Evolutionary conservation across 2,797 vertebrate genomes (phyloP), one percentile per base, ranked within the genome.

Genomic region (Denticeps clupeoides): DNA sequence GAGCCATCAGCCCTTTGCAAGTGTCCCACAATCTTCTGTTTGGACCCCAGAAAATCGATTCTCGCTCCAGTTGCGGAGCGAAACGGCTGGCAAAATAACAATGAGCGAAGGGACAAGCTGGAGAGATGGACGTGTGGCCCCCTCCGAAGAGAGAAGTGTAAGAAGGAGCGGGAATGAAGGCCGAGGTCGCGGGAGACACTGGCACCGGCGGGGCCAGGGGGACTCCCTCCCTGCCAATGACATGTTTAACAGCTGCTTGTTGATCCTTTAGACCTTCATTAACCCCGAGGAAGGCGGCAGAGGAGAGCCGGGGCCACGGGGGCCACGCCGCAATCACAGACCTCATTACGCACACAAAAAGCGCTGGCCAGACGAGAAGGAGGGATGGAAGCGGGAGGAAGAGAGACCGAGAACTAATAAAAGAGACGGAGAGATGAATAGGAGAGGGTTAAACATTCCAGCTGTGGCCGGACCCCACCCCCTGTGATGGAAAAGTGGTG

Each of bases 191-290:
- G 27, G 35, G 25, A 35, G 33, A 70, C 79, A 82, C n/a, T n/a
- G n/a, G n/a, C n/a, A n/a, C n/a, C 86, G 82, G 80, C 82, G 78
- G 64, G 67, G 78, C 77, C 79, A 69, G 77, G 78, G 72, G 78
- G 77, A 75, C 65, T 56, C 73, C 81, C 79, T 79, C 73, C n/a
- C 78, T 78, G 78, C 84, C 84, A 85, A 87, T 86, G 84, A 83
- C 83, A 87, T 87, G 84, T 88, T 87, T 87, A 87, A 87, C 87
- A 87, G 82, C 79, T 78, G 79, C 85, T 82, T 82, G 82, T 82
- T 87, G 82, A 87, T 85, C 82, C 85, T 81, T 82, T 72, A 81
- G 83, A 86, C 87, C 84, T 84, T 85, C 83, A 87, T 89, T 88
- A 88, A 86, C 85, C 86, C 79, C 70, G 79, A 69, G 78, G 78